phyloP scores from a whole-genome alignment of 35 echinoderm and acorn worm species.

The Lytechinus pictus region DNA sequence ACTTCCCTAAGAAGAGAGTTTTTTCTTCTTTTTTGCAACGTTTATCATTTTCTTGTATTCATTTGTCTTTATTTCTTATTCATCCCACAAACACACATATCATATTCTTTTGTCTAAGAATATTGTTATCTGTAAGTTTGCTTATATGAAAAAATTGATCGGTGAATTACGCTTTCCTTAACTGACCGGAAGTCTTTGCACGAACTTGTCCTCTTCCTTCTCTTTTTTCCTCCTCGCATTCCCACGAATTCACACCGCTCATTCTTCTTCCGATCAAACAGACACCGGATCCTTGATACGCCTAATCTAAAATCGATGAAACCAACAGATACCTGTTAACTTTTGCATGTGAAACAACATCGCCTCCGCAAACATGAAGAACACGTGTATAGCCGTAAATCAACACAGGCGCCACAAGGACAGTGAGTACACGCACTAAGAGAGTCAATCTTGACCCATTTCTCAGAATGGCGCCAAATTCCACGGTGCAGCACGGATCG shows the following conservation, averaged over 20 bases:
- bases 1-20: too few relatives aligned
- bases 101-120: too few relatives aligned
- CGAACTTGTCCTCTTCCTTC: too few relatives aligned
- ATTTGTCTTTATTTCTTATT: too few relatives aligned
- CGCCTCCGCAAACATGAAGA: background rate
- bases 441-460: conserved; percentile 1
- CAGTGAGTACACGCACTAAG: background rate
- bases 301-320: background rate
- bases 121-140: too few relatives aligned
- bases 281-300: background rate
- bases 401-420: background rate
- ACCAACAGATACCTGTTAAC: conserved; percentile 3
- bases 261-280: background rate
- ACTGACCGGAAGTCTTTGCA: too few relatives aligned
- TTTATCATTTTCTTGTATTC: too few relatives aligned
- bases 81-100: too few relatives aligned
- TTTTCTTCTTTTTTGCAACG: too few relatives aligned
- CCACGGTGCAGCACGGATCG: background rate
- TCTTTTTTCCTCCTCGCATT: background rate
- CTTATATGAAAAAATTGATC: too few relatives aligned
- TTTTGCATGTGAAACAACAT: conserved; percentile 10
- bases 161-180: too few relatives aligned
- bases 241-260: background rate
- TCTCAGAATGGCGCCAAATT: background rate
- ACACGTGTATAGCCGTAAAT: background rate